Base-by-base conservation (phyloP, 1,140 invertebrate species). In the Amyelois transitella region DNA sequence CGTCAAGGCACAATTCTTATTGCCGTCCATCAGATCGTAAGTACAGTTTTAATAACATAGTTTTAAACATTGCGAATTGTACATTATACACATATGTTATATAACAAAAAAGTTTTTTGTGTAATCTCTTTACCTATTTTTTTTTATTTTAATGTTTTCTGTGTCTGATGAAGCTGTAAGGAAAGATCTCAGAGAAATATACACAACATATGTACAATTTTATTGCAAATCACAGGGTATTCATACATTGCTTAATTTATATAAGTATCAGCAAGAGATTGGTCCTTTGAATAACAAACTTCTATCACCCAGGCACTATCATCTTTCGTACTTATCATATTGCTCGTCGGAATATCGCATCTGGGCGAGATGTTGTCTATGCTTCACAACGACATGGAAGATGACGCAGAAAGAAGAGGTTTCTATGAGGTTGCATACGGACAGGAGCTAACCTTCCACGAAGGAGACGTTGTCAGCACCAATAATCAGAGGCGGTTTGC, bases 11-110 rank as follows among this genome's bases (percentile, higher is more conserved):
- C 81, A 58, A 87, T 87, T 62, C 74, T 87, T 48, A 84, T 87
- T 64, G 84, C 84, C 73, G 81, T 84, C 74, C 84, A 87, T 76
- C 81, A 87, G 74, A 85, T 87, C 25, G 82, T 87, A 61, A 87
- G 84, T 87, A 73, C 43, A 12, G 55, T 6, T 19, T 19, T 58
- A 10, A 53, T 53, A 43, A 43, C 47, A 56, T 47, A 38, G 10
- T 1, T 48, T 21, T 1, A 21, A 6, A 17, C 18, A n/a, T n/a
- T n/a, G n/a, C n/a, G n/a, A n/a, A n/a, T n/a, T n/a, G n/a, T n/a
- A n/a, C n/a, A n/a, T n/a, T n/a, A n/a, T n/a, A n/a, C n/a, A n/a
- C n/a, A n/a, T n/a, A n/a, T n/a, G n/a, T n/a, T n/a, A n/a, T n/a
- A n/a, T n/a, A n/a, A n/a, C n/a, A n/a, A n/a, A n/a, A n/a, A n/a